Conservation (phyloP, 2,888 invertebrate species). For the Drosophila pegasa region DNA sequence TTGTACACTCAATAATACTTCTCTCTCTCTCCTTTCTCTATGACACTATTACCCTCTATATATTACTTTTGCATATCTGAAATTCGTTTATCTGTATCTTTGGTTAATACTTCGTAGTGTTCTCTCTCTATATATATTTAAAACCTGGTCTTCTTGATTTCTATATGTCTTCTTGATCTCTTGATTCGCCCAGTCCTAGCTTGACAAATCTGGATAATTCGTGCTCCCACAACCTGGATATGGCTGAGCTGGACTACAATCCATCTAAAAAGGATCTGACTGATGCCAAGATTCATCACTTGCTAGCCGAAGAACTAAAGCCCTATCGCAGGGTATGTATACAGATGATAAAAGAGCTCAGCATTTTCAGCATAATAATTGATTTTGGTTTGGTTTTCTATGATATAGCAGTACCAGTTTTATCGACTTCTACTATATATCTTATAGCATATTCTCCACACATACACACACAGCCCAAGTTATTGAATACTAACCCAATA, state of each 20-base stretch:
- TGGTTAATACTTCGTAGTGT: conserved; percentile 25
- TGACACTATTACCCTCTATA: conserved; percentile 12
- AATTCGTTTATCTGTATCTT: conserved; percentile 83
- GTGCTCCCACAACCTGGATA: conserved; percentile 95
- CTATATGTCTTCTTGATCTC: not conserved
- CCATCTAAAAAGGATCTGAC: conserved; percentile 96
- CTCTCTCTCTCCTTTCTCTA: conserved; percentile 13
- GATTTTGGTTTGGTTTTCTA: conserved; percentile 58
- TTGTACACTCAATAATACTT: conserved; percentile 37
- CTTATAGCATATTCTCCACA: conserved; percentile 36
- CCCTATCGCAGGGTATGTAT: conserved; percentile 92
- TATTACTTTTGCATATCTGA: conserved; percentile 66
- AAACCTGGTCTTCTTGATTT: conserved; percentile 8
- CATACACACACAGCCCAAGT: conserved; percentile 55
- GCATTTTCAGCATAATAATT: conserved; percentile 43
- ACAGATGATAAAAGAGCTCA: not conserved
- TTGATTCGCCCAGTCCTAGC: conserved; percentile 88
- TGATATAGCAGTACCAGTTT: conserved; percentile 52
- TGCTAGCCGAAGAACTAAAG: conserved; percentile 95
- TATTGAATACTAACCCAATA: conserved; percentile 39
- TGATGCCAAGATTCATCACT: conserved; percentile 96
- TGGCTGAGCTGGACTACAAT: conserved; percentile 96
- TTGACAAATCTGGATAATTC: conserved; percentile 92
- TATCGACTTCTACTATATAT: conserved; percentile 31
- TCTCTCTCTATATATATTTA: not conserved